Conservation (phyloP, 2,888 invertebrate genomes). For the Pachydiplax longipennis region DNA sequence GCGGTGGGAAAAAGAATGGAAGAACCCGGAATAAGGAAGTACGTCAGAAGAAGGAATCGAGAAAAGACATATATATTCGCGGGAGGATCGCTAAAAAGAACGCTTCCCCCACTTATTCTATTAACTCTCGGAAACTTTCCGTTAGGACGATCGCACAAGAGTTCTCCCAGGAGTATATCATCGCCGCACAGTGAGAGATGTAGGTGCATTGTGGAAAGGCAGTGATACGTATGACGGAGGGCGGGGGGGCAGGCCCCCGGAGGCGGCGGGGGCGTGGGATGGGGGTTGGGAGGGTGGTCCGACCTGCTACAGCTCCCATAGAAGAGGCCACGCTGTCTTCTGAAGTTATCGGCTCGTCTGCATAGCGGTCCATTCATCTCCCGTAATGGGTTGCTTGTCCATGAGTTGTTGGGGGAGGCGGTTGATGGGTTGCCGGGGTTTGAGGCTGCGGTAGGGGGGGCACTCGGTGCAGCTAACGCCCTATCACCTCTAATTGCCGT, state of each 20-base stretch:
- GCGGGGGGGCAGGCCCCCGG: background rate
- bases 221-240: background rate
- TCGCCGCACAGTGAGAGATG: background rate
- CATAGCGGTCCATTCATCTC: slow-evolving; percentile 32
- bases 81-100: background rate
- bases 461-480: slow-evolving; percentile 23
- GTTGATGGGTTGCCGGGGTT: background rate
- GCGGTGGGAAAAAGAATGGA: background rate
- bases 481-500: slow-evolving; percentile 29
- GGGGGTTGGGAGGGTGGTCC: background rate
- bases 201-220: background rate
- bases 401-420: background rate
- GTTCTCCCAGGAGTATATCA: background rate
- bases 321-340: slow-evolving; percentile 22
- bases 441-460: background rate
- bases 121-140: slow-evolving; percentile 2
- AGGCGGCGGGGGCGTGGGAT: background rate
- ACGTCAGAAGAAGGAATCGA: background rate
- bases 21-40: background rate
- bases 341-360: slow-evolving; percentile 34
- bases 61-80: background rate
- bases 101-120: background rate
- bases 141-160: background rate
- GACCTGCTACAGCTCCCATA: background rate
- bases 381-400: slow-evolving; percentile 38